Evolutionary conservation across 2,888 invertebrate species (phyloP).

Genomic region (Acleris emargana): DNA sequence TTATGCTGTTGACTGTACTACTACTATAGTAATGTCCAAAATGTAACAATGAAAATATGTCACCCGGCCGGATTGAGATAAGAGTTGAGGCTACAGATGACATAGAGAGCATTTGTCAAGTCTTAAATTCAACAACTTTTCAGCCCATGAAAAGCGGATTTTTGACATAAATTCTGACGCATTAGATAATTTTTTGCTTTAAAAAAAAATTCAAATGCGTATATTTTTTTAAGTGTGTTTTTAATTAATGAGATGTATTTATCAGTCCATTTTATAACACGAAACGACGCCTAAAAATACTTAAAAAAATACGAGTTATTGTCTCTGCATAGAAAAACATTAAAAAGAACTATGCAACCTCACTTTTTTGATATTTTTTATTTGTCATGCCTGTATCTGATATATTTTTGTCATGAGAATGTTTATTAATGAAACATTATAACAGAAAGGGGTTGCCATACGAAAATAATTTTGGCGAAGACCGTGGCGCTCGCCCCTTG

Average conservation of each 20-base stretch:
- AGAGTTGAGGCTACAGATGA: too few relatives aligned
- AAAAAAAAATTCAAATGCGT: slow-evolving; percentile 72
- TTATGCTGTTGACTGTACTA: too few relatives aligned
- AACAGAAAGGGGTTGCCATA: too few relatives aligned
- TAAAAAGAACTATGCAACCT: background rate
- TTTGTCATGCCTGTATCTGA: too few relatives aligned
- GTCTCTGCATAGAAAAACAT: slow-evolving; percentile 21
- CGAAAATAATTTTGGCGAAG: too few relatives aligned
- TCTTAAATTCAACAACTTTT: slow-evolving; percentile 68
- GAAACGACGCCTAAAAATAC: slow-evolving; percentile 9
- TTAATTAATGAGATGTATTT: slow-evolving; percentile 32
- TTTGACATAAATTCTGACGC: slow-evolving; percentile 58
- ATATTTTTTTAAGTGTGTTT: background rate
- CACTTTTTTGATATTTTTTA: background rate
- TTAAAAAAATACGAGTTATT: slow-evolving; percentile 23
- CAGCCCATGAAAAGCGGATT: slow-evolving; percentile 69
- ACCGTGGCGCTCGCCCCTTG: too few relatives aligned
- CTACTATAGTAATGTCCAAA: too few relatives aligned
- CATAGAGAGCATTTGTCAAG: slow-evolving; percentile 37
- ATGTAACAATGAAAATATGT: too few relatives aligned
- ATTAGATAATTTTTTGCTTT: slow-evolving; percentile 70
- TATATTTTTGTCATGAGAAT: too few relatives aligned
- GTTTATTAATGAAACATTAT: too few relatives aligned
- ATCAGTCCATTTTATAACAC: slow-evolving; percentile 25
- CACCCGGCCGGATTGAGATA: too few relatives aligned